These are phyloP conservation scores for Chaetodon auriga DNA, from an alignment of 2,113 vertebrate species.

Conservation along the genomic window DNA sequence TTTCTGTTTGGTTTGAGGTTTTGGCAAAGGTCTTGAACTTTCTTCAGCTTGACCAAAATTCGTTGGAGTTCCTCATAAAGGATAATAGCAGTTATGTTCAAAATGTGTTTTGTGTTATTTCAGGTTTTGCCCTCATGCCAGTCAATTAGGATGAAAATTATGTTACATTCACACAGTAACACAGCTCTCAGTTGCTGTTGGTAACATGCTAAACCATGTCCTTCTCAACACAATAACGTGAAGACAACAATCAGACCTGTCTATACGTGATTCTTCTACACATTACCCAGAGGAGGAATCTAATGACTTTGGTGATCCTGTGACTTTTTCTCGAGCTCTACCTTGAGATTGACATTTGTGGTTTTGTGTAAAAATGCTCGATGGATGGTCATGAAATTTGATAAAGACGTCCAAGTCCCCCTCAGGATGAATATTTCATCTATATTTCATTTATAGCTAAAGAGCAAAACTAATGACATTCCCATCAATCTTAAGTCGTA, in stretches of 20 bases:
- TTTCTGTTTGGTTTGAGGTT: constrained; percentile 47
- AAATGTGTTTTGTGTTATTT: not conserved
- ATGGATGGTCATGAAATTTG: too few relatives aligned
- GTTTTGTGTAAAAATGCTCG: too few relatives aligned
- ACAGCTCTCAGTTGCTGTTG: not conserved
- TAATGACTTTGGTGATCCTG: not conserved
- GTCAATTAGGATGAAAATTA: constrained; percentile 21
- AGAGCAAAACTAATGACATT: too few relatives aligned
- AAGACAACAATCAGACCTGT: not conserved
- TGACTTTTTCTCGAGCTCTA: not conserved
- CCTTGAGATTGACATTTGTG: not conserved
- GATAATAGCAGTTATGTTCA: constrained; percentile 39
- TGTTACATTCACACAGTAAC: not conserved
- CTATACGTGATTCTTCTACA: not conserved
- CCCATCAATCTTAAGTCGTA: too few relatives aligned
- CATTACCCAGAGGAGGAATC: not conserved
- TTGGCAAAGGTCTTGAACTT: constrained; percentile 29
- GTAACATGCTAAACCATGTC: not conserved
- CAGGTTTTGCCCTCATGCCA: not conserved
- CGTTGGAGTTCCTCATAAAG: not conserved
- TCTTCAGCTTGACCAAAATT: constrained; percentile 27
- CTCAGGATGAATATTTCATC: too few relatives aligned
- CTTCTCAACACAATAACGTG: not conserved
- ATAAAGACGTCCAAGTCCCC: too few relatives aligned
- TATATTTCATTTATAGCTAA: too few relatives aligned